Evolutionary conservation across 35 echinoderm and acorn worm genomes (phyloP).

Genomic region (Amphiura filiformis): DNA sequence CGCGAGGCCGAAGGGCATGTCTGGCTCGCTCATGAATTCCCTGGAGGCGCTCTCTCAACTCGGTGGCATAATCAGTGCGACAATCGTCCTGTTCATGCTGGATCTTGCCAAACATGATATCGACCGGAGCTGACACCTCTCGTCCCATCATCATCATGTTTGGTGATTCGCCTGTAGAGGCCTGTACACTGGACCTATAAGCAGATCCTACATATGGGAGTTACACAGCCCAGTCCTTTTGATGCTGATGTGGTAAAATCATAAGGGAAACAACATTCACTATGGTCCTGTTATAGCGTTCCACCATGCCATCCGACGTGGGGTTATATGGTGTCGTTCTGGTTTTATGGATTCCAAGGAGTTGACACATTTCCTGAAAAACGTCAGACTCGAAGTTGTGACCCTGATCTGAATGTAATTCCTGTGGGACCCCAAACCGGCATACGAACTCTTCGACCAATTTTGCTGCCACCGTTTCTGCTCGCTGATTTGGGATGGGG

Average conservation of each 20-base stretch:
- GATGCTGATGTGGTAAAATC: slow-evolving; percentile 15
- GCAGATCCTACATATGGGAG: slow-evolving; percentile 34
- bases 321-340: slow-evolving; percentile 42
- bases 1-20: background rate
- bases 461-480: background rate
- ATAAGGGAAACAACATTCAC: slow-evolving; percentile 10
- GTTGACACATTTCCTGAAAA: slow-evolving; percentile 18
- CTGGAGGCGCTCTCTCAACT: background rate
- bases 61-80: background rate
- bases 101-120: background rate
- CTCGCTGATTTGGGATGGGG: background rate
- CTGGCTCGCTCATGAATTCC: slow-evolving; percentile 9
- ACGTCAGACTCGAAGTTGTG: slow-evolving; percentile 39
- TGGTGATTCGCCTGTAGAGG: slow-evolving; percentile 18
- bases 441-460: slow-evolving; percentile 34
- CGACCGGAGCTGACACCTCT: slow-evolving; percentile 22
- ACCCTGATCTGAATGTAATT: slow-evolving; percentile 44
- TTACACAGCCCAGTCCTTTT: slow-evolving; percentile 45
- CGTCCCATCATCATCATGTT: slow-evolving; percentile 51
- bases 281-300: slow-evolving; percentile 17
- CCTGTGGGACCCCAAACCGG: background rate
- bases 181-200: slow-evolving; percentile 14
- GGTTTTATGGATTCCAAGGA: slow-evolving; percentile 32
- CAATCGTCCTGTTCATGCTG: background rate
- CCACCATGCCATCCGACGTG: slow-evolving; percentile 25